A percentile compares a stretch with the other conserved stretches of the same genome.
Evolutionary conservation across 2,888 invertebrate species (phyloP).

Genomic region (Macaria liturata): DNA sequence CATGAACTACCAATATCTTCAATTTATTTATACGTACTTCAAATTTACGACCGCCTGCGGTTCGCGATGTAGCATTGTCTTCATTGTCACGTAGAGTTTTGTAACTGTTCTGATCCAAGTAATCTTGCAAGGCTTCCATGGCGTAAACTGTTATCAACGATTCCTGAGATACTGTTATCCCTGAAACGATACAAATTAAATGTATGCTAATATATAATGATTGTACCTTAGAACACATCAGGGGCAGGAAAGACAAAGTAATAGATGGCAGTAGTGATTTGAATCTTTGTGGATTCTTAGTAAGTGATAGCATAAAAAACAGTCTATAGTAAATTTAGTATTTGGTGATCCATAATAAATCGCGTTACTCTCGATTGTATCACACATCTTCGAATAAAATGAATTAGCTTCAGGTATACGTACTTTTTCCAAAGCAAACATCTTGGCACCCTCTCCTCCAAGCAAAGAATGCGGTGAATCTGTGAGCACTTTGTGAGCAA

Average conservation of each 20-base stretch:
- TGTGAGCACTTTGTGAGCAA: conserved; percentile 90
- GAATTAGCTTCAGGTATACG: neutral
- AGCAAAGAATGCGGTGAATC: conserved; percentile 89
- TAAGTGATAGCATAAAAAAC: neutral
- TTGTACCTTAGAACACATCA: too few species aligned
- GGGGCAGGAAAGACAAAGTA: neutral
- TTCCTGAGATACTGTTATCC: conserved; percentile 85
- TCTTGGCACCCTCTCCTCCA: conserved; percentile 88
- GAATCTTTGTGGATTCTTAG: neutral
- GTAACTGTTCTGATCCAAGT: conserved; percentile 75
- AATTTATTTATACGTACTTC: conserved; percentile 32
- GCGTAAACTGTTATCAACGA: conserved; percentile 86
- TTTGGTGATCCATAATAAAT: too few species aligned
- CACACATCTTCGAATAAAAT: neutral
- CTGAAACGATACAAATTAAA: conserved; percentile 42
- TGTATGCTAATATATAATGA: too few species aligned
- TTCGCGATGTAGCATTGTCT: conserved; percentile 41
- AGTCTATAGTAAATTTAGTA: neutral
- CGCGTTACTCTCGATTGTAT: neutral
- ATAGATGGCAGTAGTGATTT: neutral
- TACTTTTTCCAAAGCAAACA: conserved; percentile 86
- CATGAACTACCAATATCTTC: too few species aligned
- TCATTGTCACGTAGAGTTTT: conserved; percentile 49
- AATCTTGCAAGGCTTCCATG: conserved; percentile 83
- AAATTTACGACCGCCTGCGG: conserved; percentile 82